These are phyloP conservation scores for Philaethria dido DNA, from an alignment of 2,888 invertebrate genomes.

Conservation along the genomic window DNA sequence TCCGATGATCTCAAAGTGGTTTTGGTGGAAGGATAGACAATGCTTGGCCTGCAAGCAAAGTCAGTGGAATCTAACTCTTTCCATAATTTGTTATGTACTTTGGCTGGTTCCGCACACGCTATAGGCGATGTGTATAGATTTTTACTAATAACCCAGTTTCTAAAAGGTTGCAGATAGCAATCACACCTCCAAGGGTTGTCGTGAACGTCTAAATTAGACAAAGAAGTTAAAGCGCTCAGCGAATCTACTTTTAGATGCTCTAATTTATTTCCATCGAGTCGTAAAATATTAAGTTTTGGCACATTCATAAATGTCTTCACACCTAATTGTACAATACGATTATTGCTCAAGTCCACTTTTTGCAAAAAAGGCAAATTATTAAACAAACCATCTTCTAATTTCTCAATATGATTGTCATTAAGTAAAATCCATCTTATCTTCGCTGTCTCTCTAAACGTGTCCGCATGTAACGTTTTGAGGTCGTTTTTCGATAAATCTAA, in stretches of 20 bases:
- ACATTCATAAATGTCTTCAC: constrained; percentile 88
- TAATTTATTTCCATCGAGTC: constrained; percentile 89
- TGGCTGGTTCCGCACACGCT: constrained; percentile 87
- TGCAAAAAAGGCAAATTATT: constrained; percentile 88
- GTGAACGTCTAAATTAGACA: constrained; percentile 89
- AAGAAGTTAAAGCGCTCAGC: constrained; percentile 85
- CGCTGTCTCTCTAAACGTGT: constrained; percentile 88
- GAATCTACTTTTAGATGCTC: constrained; percentile 86
- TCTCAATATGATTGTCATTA: constrained; percentile 89
- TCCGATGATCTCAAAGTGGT: constrained; percentile 86
- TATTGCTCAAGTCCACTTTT: constrained; percentile 90
- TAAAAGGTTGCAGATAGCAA: constrained; percentile 90
- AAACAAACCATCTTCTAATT: constrained; percentile 90
- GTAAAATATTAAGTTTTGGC: constrained; percentile 86
- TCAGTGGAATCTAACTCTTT: constrained; percentile 87
- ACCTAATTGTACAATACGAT: constrained; percentile 87
- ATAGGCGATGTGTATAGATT: constrained; percentile 91
- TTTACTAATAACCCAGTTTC: constrained; percentile 89
- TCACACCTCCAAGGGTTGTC: constrained; percentile 96
- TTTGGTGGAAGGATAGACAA: constrained; percentile 85
- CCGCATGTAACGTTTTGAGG: constrained; percentile 86
- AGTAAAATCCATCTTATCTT: constrained; percentile 89
- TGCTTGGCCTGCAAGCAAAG: constrained; percentile 92
- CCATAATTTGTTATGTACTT: constrained; percentile 89
- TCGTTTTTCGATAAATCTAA: constrained; percentile 91